phyloP scores from a whole-genome alignment of 2,888 invertebrate species.

The Onchidella celtica region DNA sequence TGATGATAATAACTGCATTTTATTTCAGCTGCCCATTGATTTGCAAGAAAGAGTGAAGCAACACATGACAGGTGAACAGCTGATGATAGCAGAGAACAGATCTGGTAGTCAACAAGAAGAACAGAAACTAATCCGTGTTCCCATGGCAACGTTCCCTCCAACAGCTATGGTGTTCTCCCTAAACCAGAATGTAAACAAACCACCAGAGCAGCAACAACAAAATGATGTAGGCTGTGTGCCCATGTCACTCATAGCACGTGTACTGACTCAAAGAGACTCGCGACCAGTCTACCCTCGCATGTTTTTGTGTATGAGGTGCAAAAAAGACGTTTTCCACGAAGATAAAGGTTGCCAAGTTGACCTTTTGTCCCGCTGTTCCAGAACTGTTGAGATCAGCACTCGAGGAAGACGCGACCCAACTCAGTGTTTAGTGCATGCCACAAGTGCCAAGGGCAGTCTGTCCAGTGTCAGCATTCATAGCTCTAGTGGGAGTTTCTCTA shows the following conservation, averaged over 20 bases:
- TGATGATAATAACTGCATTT: no score
- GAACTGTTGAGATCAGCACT: constrained; percentile 35
- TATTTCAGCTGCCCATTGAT: constrained; percentile 91
- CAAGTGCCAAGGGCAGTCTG: constrained; percentile 28
- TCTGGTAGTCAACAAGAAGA: constrained; percentile 50
- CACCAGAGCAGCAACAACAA: constrained; percentile 50
- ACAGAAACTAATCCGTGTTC: constrained; percentile 85
- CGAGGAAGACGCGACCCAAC: neutral
- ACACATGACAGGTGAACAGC: constrained; percentile 78
- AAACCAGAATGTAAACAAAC: constrained; percentile 62
- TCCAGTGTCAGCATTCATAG: neutral
- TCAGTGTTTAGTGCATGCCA: constrained; percentile 22
- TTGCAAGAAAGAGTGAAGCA: constrained; percentile 91
- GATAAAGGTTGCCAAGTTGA: constrained; percentile 74
- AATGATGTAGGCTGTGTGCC: constrained; percentile 68
- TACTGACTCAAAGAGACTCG: constrained; percentile 70
- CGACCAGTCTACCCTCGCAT: constrained; percentile 64
- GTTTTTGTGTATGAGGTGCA: constrained; percentile 75
- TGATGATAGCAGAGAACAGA: constrained; percentile 69
- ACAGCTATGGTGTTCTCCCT: constrained; percentile 88
- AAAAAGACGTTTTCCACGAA: constrained; percentile 65
- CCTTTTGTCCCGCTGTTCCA: constrained; percentile 33
- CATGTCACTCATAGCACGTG: constrained; percentile 75
- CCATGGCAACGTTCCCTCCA: constrained; percentile 90
- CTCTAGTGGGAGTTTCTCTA: neutral